Conservation (phyloP, 2,113 vertebrate species). For the Parotia lawesii region DNA sequence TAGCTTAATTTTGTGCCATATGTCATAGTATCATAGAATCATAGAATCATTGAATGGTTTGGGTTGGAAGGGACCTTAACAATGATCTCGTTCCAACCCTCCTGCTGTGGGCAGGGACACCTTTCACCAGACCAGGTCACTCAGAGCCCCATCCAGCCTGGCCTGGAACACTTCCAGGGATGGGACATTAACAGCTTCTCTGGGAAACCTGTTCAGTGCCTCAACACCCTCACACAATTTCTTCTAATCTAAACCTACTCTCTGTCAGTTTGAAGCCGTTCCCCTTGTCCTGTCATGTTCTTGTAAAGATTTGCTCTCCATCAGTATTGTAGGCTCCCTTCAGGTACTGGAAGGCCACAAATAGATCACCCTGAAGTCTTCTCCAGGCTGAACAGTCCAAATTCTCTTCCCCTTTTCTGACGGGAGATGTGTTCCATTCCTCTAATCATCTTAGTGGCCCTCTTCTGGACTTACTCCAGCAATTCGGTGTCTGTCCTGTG, state of each 20-base stretch:
- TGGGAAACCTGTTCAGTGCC: neutral
- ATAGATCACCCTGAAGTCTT: neutral
- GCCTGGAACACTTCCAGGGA: neutral
- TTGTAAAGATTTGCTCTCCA: neutral
- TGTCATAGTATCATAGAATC: neutral
- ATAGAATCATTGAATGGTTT: neutral
- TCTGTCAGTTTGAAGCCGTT: neutral
- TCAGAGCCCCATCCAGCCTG: neutral
- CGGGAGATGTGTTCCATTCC: neutral
- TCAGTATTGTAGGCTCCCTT: neutral
- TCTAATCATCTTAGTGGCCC: neutral
- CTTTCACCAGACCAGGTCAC: neutral
- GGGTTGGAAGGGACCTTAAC: neutral
- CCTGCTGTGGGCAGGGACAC: neutral
- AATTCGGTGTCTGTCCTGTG: accelerated
- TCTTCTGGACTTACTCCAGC: neutral
- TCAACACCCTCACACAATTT: neutral
- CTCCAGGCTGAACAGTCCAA: neutral
- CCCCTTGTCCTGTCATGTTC: neutral
- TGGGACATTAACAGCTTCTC: neutral
- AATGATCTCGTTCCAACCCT: accelerated
- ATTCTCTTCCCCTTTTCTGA: neutral
- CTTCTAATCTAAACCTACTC: neutral
- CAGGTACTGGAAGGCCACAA: neutral
- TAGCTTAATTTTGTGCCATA: neutral